These are phyloP conservation scores for Loriculus beryllinus DNA, from an alignment of 2,797 vertebrate genomes.

Conservation along the genomic window DNA sequence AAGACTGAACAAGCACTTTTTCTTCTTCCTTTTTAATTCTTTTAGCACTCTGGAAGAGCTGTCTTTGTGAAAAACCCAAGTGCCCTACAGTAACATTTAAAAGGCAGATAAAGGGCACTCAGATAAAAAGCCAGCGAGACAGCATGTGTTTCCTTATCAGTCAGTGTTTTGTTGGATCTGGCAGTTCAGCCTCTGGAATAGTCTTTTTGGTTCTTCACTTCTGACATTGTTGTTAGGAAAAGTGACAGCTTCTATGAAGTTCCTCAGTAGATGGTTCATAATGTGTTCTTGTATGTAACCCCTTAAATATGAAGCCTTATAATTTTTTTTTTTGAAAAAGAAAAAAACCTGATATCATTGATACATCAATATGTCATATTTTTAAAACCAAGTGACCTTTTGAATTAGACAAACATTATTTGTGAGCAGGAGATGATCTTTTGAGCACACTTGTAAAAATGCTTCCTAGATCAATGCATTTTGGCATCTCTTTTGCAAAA, in stretches of 20 bases:
- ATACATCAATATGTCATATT: not conserved
- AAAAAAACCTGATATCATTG: not conserved
- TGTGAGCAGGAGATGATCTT: not conserved
- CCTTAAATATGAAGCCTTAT: not conserved
- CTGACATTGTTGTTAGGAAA: not conserved
- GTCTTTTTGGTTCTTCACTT: conserved; percentile 7
- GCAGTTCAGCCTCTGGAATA: conserved; percentile 23
- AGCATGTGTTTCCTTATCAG: conserved; percentile 23
- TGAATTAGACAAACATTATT: not conserved
- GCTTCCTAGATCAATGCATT: not conserved
- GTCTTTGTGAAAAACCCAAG: not conserved
- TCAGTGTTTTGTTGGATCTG: conserved; percentile 5
- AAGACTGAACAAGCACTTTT: not conserved
- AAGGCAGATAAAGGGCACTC: conserved; percentile 7
- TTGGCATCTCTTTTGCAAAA: not conserved
- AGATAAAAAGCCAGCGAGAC: not conserved
- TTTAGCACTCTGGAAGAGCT: not conserved
- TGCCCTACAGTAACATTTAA: not conserved
- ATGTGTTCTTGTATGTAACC: not conserved
- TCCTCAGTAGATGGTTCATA: not conserved
- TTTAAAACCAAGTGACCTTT: not conserved
- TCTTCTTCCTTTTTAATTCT: not conserved
- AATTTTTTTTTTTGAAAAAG: not conserved
- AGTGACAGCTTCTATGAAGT: not conserved
- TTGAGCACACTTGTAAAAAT: not conserved